Percentiles rank a stretch among this genome's conserved stretches.
Evolutionary conservation across 1,140 invertebrate genomes (phyloP).

Genomic region (Andrena cerasifolii): DNA sequence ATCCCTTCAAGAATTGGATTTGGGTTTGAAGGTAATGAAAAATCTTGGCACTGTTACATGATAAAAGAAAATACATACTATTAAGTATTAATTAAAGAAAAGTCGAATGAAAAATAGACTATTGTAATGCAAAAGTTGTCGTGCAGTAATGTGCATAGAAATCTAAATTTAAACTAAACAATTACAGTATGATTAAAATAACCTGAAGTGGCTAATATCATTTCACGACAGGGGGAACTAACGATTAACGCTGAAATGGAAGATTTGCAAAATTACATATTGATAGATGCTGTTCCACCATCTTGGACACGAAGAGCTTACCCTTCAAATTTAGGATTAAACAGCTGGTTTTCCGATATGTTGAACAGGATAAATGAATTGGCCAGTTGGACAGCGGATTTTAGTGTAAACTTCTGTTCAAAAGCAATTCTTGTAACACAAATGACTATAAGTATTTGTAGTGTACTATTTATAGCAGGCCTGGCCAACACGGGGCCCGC

Average conservation of each 20-base stretch:
- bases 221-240: conserved; percentile 89
- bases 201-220: background rate
- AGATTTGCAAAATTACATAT: conserved; percentile 87
- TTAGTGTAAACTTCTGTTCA: conserved; percentile 79
- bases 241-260: conserved; percentile 97
- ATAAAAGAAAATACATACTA: too few relatives aligned
- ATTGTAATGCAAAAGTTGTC: too few relatives aligned
- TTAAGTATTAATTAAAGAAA: too few relatives aligned
- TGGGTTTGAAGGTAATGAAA: conserved; percentile 91
- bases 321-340: conserved; percentile 92
- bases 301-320: conserved; percentile 94
- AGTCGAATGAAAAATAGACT: too few relatives aligned
- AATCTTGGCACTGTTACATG: background rate
- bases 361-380: conserved; percentile 90
- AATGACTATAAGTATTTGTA: too few relatives aligned
- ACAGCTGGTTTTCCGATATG: conserved; percentile 94
- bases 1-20: conserved; percentile 92
- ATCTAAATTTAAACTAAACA: too few relatives aligned
- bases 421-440: background rate
- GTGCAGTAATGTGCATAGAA: too few relatives aligned
- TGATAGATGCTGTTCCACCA: conserved; percentile 93
- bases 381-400: conserved; percentile 90
- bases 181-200: background rate
- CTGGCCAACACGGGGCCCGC: too few relatives aligned
- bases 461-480: too few relatives aligned